Percentiles rank a stretch among this genome's conserved stretches.
Conservation (phyloP, 2,797 vertebrate genomes). For the Gadopsis bispinosus region DNA sequence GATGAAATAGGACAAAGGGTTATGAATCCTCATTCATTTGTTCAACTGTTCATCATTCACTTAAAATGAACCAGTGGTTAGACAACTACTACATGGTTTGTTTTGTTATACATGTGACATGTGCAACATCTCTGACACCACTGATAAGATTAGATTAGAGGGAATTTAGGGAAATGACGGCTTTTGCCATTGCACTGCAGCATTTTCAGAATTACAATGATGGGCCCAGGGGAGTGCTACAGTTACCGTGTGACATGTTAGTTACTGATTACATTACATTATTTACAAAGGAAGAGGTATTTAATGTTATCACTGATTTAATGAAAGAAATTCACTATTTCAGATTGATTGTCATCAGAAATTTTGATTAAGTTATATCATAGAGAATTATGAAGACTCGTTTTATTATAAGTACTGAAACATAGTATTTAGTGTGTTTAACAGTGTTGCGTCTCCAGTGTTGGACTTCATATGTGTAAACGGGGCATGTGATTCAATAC, state of each 20-base stretch:
- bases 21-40: slow-evolving; percentile 1
- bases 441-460: not conserved
- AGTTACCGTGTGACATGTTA: not conserved
- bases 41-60: slow-evolving; percentile 14
- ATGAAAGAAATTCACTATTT: not conserved
- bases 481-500: not conserved
- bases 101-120: slow-evolving; percentile 11
- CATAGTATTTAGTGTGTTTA: no score
- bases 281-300: not conserved
- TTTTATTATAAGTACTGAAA: not conserved
- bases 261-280: not conserved
- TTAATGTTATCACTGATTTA: not conserved
- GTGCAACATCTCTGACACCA: not conserved
- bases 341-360: not conserved
- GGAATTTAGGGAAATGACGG: not conserved
- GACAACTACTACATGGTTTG: not conserved
- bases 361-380: no score
- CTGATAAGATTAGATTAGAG: slow-evolving; percentile 21
- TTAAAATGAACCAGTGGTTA: not conserved
- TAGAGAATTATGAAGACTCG: not conserved
- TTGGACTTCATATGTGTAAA: not conserved
- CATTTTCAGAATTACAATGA: slow-evolving; percentile 16
- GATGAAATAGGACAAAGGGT: not conserved
- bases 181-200: slow-evolving; percentile 20
- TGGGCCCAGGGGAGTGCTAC: not conserved